Evolutionary conservation across 2,888 invertebrate genomes (phyloP), one percentile per base, ranked within the genome.

Genomic region (Antheraea assamensis): DNA sequence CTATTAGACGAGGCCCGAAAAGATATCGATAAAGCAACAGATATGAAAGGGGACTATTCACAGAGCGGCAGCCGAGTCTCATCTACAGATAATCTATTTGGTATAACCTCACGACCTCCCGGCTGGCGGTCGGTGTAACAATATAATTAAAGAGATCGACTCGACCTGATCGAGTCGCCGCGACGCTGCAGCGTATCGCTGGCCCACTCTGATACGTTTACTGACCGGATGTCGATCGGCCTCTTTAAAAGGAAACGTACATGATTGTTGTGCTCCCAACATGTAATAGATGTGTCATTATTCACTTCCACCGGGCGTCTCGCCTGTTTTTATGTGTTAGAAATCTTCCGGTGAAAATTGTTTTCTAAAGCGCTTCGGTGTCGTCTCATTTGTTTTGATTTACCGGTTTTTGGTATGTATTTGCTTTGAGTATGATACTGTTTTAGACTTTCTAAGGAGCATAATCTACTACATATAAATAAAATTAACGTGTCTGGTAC

Each of bases 81-180:
- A 87, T 90, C 90, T 88, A 87, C 82, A 92, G 94, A 94, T 94
- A 93, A 94, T 94, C 93, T 94, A 92, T 93, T 93, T 93, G 89
- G 90, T 91, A 85, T 93, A 92, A 94, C 94, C 94, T 90, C 93
- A 90, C 94, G 94, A 94, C 94, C 94, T 90, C 90, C 86, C 84
- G 84, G 82, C 77, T 79, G 85, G 83, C 85, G 85, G 87, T 85
- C 88, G 88, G 83, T 87, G 90, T 92, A 92, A 94, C 94, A 93
- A 94, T 94, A 94, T 94, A 93, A 94, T 94, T 94, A 94, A 93
- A 94, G 91, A 89, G 91, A 92, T 92, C 90, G 86, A 78, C 78
- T 79, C 82, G 86, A 78, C 80, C 79, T 81, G 83, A 85, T 85
- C 83, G 81, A 78, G 79, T 81, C 78, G 75, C 47, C 72, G 58